Evolutionary conservation across 2,888 invertebrate species (phyloP).

Genomic region (Fragum sueziense): DNA sequence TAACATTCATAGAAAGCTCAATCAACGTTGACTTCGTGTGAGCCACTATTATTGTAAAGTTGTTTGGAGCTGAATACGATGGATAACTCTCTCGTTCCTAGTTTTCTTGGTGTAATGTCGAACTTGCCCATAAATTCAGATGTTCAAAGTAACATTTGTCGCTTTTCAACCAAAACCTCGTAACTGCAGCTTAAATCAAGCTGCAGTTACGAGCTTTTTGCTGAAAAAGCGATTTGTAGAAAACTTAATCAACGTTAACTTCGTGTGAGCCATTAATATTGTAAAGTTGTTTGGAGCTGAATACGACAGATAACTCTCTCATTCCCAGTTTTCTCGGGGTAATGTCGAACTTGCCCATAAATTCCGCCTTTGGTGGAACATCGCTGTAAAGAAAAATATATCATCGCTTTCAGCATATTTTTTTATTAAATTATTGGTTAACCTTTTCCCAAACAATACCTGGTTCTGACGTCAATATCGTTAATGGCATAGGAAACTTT

Average conservation of each 20-base stretch:
- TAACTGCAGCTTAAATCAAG: too few relatives aligned
- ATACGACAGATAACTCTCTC: slow-evolving; percentile 3
- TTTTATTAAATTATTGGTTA: too few relatives aligned
- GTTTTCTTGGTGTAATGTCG: background rate
- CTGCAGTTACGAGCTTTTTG: too few relatives aligned
- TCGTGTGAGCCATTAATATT: background rate
- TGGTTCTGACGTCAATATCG: too few relatives aligned
- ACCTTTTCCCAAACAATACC: too few relatives aligned
- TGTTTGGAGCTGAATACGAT: slow-evolving; percentile 1
- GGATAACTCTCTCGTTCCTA: slow-evolving; percentile 2
- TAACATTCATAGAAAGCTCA: too few relatives aligned
- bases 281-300: background rate
- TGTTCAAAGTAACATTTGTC: too few relatives aligned
- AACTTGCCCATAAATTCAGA: background rate
- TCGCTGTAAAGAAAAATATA: background rate
- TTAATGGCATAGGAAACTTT: too few relatives aligned
- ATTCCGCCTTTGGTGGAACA: background rate
- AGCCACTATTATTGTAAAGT: background rate
- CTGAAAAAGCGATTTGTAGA: too few relatives aligned
- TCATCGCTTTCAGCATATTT: too few relatives aligned
- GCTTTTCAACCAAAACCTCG: too few relatives aligned
- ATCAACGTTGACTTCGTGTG: background rate
- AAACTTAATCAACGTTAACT: background rate
- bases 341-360: background rate
- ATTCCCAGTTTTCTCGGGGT: background rate